A percentile compares a stretch with the other conserved stretches of the same genome.
phyloP scores from a whole-genome alignment of 2,888 invertebrate species.

The Calameuta pallipes region DNA sequence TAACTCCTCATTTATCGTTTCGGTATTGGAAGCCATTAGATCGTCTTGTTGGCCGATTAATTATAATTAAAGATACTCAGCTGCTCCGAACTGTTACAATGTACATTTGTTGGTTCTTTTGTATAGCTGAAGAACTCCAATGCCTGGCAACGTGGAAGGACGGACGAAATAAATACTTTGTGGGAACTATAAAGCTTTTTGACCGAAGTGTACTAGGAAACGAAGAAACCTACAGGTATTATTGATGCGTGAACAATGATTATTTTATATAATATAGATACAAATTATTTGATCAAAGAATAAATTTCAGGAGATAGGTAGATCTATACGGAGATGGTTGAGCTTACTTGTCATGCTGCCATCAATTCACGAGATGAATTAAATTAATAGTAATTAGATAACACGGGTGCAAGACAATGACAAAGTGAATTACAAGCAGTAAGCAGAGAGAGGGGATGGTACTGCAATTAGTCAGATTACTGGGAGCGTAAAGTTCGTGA shows the following conservation, averaged over 20 bases:
- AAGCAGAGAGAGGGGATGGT: slow-evolving; percentile 65
- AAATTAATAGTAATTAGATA: not conserved
- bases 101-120: not conserved
- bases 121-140: slow-evolving; percentile 82
- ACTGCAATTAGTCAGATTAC: slow-evolving; percentile 54
- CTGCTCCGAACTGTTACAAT: not conserved
- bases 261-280: not conserved
- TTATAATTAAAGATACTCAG: not conserved
- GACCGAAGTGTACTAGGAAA: slow-evolving; percentile 71
- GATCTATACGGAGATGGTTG: not conserved
- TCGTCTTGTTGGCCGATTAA: not conserved
- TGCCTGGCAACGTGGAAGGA: slow-evolving; percentile 89
- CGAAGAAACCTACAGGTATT: slow-evolving; percentile 82
- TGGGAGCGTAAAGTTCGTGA: slow-evolving; percentile 40
- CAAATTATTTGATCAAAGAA: not conserved
- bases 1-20: not conserved
- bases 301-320: not conserved
- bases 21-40: not conserved
- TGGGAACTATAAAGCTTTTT: slow-evolving; percentile 75
- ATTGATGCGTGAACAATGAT: slow-evolving; percentile 38
- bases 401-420: not conserved
- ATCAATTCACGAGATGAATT: not conserved
- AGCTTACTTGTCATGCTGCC: not conserved
- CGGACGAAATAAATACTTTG: slow-evolving; percentile 81
- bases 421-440: slow-evolving; percentile 44